A percentile compares a stretch with the other conserved stretches of the same genome.
phyloP scores from a whole-genome alignment of 2,797 vertebrate genomes.

The Trematomus bernacchii region DNA sequence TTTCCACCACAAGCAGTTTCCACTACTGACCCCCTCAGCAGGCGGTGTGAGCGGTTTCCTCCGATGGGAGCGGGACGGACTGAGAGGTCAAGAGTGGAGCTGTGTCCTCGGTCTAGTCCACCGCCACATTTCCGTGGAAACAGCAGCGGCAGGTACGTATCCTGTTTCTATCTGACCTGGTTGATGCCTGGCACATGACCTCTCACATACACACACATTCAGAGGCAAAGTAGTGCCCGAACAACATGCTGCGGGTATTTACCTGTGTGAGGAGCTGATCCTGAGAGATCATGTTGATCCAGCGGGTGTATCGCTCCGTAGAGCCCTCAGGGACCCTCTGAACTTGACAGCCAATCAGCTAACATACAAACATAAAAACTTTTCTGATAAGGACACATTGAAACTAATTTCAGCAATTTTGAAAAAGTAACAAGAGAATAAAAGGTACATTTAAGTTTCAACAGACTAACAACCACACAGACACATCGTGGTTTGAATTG shows the following conservation, averaged over 20 bases:
- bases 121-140: slow-evolving; percentile 77
- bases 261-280: slow-evolving; percentile 95
- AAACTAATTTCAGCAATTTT: background rate
- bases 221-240: background rate
- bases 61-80: slow-evolving; percentile 46
- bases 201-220: slow-evolving; percentile 14
- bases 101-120: slow-evolving; percentile 21
- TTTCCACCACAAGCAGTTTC: slow-evolving; percentile 56
- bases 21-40: slow-evolving; percentile 23
- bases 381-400: background rate
- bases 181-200: slow-evolving; percentile 75
- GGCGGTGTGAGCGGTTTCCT: slow-evolving; percentile 60
- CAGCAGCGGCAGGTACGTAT: slow-evolving; percentile 70
- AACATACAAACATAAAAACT: slow-evolving; percentile 53
- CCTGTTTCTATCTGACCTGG: slow-evolving; percentile 77
- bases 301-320: slow-evolving; percentile 93
- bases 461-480: background rate
- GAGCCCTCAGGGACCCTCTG: slow-evolving; percentile 89
- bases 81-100: slow-evolving; percentile 49
- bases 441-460: background rate
- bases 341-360: slow-evolving; percentile 93
- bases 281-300: slow-evolving; percentile 91
- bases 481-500: background rate
- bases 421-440: background rate
- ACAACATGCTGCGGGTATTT: slow-evolving; percentile 26